Evolutionary conservation across 2,888 invertebrate species (phyloP).

Genomic region (Chymomyza procnemis): DNA sequence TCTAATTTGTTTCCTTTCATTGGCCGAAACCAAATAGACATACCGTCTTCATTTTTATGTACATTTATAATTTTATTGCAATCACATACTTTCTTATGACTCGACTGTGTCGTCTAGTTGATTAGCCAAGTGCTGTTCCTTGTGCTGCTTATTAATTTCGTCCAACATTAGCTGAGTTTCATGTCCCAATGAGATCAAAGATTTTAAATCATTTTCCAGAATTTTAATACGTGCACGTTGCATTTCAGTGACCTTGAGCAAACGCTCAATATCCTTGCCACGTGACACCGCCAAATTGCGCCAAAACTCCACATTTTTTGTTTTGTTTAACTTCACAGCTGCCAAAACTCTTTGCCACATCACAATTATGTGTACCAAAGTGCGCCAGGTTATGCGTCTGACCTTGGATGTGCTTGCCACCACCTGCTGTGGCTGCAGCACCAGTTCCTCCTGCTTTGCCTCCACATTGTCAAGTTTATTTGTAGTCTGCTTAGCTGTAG

Average conservation of each 20-base stretch:
- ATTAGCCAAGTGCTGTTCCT: background rate
- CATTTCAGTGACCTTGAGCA: conserved; percentile 24
- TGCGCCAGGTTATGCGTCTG: conserved; percentile 11
- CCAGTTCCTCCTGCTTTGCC: background rate
- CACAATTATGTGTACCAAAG: conserved; percentile 32
- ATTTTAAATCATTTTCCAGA: conserved; percentile 35
- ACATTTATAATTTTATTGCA: no score
- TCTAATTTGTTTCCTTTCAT: no score
- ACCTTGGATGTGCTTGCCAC: background rate
- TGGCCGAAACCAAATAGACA: no score
- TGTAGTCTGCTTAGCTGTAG: background rate
- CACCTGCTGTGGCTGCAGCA: background rate
- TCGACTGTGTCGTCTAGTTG: background rate
- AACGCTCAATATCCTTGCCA: conserved; percentile 21
- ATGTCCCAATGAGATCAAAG: conserved; percentile 27
- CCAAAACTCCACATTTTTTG: conserved; percentile 36
- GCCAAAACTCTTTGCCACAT: conserved; percentile 21
- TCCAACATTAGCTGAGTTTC: conserved; percentile 36
- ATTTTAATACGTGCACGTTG: conserved; percentile 37
- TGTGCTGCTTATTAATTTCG: conserved; percentile 6
- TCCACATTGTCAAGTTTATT: background rate
- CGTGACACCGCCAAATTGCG: conserved; percentile 36
- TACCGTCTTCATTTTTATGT: no score
- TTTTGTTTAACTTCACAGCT: background rate
- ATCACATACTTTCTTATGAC: background rate